A percentile compares a stretch with the other conserved stretches of the same genome.
These are phyloP conservation scores for Tenthredo mesomela DNA, from an alignment of 2,888 invertebrate genomes.

Conservation along the genomic window DNA sequence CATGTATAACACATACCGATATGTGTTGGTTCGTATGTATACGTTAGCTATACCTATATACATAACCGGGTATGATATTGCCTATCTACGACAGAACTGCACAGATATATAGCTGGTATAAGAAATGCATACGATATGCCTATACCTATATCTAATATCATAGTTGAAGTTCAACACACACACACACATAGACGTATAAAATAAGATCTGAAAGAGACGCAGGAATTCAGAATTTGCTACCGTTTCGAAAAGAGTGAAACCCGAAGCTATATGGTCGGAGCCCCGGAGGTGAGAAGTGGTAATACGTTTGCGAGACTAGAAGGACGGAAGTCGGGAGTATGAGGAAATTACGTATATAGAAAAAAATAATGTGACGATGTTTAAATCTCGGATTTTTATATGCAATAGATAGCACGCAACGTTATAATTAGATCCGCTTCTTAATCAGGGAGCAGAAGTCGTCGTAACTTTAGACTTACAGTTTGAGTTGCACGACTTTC, in stretches of 20 bases:
- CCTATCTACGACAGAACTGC: neutral
- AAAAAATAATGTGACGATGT: neutral
- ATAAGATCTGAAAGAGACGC: neutral
- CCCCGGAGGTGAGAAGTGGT: neutral
- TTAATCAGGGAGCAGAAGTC: neutral
- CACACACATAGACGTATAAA: neutral
- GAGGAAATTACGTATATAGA: neutral
- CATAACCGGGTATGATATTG: neutral
- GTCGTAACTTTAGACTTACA: neutral
- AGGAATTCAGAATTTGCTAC: slow-evolving; percentile 32
- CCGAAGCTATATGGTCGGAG: neutral
- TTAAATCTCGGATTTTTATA: neutral
- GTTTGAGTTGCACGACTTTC: neutral
- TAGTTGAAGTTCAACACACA: neutral
- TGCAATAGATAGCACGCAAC: neutral
- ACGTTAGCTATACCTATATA: neutral
- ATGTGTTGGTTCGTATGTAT: neutral
- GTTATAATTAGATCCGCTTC: neutral
- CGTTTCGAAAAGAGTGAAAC: slow-evolving; percentile 37
- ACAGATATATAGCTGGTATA: neutral
- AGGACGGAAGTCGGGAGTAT: neutral
- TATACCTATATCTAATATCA: neutral
- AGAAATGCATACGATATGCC: neutral
- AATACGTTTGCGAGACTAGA: neutral
- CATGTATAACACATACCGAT: neutral